phyloP scores from a whole-genome alignment of 1,140 invertebrate species.

The Helicoverpa zea region DNA sequence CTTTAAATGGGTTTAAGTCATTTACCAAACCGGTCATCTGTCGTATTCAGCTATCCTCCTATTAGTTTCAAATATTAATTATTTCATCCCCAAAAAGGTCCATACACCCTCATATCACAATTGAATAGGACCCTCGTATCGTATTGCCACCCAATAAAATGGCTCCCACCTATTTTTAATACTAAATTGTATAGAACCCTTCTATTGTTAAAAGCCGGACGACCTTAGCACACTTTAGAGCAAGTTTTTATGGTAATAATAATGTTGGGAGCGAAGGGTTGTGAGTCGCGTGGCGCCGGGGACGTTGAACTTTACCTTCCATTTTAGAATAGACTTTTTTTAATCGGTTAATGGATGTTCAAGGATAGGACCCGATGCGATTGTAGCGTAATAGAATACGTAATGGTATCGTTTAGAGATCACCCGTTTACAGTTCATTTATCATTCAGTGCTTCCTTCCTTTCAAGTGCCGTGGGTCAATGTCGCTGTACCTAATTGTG shows the following conservation, averaged over 20 bases:
- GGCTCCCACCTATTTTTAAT: constrained; percentile 41
- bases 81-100: constrained; percentile 29
- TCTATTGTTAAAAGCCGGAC: constrained; percentile 41
- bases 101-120: constrained; percentile 21
- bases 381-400: constrained; percentile 25
- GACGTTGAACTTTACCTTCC: constrained; percentile 44
- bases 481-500: background rate
- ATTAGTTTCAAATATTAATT: constrained; percentile 46
- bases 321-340: constrained; percentile 30
- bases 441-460: background rate
- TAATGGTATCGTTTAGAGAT: constrained; percentile 11
- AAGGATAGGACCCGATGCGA: constrained; percentile 15
- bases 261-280: constrained; percentile 36
- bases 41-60: constrained; percentile 25
- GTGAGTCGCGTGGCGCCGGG: constrained; percentile 44
- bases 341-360: constrained; percentile 36
- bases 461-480: background rate
- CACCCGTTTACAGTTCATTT: constrained; percentile 4
- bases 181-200: constrained; percentile 25
- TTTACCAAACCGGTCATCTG: constrained; percentile 12
- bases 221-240: constrained; percentile 50
- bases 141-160: constrained; percentile 45
- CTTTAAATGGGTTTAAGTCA: background rate
- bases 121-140: constrained; percentile 43
- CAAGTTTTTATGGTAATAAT: constrained; percentile 45